A percentile compares a stretch with the other conserved stretches of the same genome.
These are phyloP conservation scores for Macaca mulatta DNA, from an alignment of 2,113 vertebrate genomes.

Conservation along the genomic window DNA sequence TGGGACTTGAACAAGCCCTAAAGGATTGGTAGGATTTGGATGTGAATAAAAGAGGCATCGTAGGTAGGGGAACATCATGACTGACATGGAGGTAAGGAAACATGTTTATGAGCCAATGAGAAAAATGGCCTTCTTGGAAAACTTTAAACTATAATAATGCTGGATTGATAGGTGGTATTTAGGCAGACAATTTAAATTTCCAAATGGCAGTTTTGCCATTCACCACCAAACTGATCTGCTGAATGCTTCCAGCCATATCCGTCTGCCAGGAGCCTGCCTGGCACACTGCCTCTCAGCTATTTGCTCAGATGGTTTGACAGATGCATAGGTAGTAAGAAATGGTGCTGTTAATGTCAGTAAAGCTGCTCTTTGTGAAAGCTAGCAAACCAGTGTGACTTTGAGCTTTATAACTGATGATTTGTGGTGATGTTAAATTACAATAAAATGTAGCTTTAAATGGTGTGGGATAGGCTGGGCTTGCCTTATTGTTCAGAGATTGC, in stretches of 20 bases:
- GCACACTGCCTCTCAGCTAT: background rate
- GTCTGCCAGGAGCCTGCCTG: background rate
- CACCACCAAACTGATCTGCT: background rate
- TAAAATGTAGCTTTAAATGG: background rate
- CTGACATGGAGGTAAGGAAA: background rate
- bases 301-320: constrained; percentile 46
- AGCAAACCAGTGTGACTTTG: background rate
- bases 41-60: background rate
- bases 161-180: background rate
- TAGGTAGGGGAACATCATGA: background rate
- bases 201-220: background rate
- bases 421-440: background rate
- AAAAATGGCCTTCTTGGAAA: constrained; percentile 22
- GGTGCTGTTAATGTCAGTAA: constrained; percentile 12
- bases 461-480: background rate
- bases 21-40: background rate
- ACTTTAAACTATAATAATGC: background rate
- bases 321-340: background rate
- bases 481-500: background rate
- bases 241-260: background rate
- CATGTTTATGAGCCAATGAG: background rate
- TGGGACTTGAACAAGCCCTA: background rate
- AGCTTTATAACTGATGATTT: background rate
- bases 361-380: constrained; percentile 1
- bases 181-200: background rate